Base-by-base conservation (phyloP, 1,140 invertebrate genomes). In the Tenebrio molitor region DNA sequence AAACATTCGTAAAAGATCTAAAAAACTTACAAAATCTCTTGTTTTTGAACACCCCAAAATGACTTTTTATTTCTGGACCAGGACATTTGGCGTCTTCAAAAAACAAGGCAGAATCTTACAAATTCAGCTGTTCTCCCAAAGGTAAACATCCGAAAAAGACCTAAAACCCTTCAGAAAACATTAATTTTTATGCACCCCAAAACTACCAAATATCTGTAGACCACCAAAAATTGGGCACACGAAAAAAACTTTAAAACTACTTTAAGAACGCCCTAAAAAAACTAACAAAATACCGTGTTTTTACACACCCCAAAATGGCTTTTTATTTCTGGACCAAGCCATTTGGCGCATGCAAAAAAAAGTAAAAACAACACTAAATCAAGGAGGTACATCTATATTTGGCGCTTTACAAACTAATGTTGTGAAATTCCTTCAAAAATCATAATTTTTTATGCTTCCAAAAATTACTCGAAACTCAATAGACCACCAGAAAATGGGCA, bases 221-320 rank as follows among this genome's bases (percentile, higher is more conserved):
- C 44, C 44, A 50, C 44, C 15, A 50, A 50, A 50, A 50, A 50
- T 50, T 50, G 44, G 44, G 44, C 44, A 50, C 44, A 50, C 44
- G 44, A 50, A 50, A 50, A 50, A 50, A 50, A 50, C 44, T 21
- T 17, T 21, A 50, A 50, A 50, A 50, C 17, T 50, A 50, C 17
- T 3, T 50, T 21, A 50, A 50, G 17, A 50, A 21, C 44, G 44
- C 44, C 44, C 44, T 21, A 21, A 50, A 50, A 50, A 50, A 50
- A 17, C 16, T 33, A 5, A n/a, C n/a, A n/a, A n/a, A n/a, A n/a
- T n/a, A n/a, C n/a, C n/a, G n/a, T n/a, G n/a, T n/a, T n/a, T n/a
- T n/a, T n/a, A n/a, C n/a, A n/a, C n/a, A n/a, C n/a, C n/a, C n/a
- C n/a, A n/a, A n/a, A n/a, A n/a, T n/a, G n/a, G n/a, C n/a, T n/a